Conservation (phyloP, 2,888 invertebrate species). For the Drosophila demipolita region DNA sequence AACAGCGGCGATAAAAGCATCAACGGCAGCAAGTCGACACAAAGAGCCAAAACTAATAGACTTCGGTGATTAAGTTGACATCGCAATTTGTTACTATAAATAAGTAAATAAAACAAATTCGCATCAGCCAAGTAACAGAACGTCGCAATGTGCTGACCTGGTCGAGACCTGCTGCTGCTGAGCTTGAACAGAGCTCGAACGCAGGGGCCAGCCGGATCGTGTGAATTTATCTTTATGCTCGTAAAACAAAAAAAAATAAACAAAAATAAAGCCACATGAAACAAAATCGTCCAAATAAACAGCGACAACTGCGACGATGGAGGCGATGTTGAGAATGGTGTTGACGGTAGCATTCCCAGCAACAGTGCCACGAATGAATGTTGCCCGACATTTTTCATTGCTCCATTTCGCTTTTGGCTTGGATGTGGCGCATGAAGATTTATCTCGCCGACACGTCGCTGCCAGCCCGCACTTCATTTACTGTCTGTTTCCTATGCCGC, state of each 20-base stretch:
- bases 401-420: constrained; percentile 59
- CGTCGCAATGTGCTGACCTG: constrained; percentile 23
- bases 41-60: constrained; percentile 69
- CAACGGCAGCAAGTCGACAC: constrained; percentile 14
- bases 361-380: constrained; percentile 54
- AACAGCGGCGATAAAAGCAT: neutral
- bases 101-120: constrained; percentile 78
- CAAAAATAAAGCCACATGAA: constrained; percentile 54
- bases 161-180: constrained; percentile 18
- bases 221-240: constrained; percentile 77
- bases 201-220: constrained; percentile 47
- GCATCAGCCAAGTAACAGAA: constrained; percentile 59
- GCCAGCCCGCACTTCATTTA: constrained; percentile 16
- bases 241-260: constrained; percentile 67
- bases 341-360: constrained; percentile 42
- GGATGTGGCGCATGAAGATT: constrained; percentile 64
- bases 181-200: constrained; percentile 35
- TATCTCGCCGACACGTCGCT: constrained; percentile 58
- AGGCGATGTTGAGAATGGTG: constrained; percentile 38
- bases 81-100: constrained; percentile 78
- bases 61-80: constrained; percentile 76
- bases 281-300: constrained; percentile 69
- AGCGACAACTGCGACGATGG: constrained; percentile 50
- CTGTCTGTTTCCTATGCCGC: constrained; percentile 43
- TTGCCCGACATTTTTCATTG: constrained; percentile 71